Evolutionary conservation across 2,797 vertebrate species (phyloP), one percentile per base, ranked within the genome.

Genomic region (Emys orbicularis): DNA sequence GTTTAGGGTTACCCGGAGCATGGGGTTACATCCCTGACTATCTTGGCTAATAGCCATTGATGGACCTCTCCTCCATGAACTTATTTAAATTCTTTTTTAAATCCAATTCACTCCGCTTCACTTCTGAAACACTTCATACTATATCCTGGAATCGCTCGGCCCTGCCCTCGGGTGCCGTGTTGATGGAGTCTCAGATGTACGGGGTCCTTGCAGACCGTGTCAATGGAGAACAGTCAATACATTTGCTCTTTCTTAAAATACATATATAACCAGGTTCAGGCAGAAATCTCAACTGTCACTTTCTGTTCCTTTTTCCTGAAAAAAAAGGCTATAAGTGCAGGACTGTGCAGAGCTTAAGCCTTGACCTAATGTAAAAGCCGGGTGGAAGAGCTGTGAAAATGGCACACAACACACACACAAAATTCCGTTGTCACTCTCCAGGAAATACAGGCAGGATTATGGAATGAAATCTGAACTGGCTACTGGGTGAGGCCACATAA

Each of bases 291-390:
- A 91, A 96, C 8, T 0, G 83, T 68, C 83, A 83, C 92, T 97
- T 97, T 97, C 95, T 61, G 93, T 97, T 97, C 96, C 96, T 86
- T 82, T 65, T 95, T 96, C 68, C 61, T 49, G 41, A 59, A 79
- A 52, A 12, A 79, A 57, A 53, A 76, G 1, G 0, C 90, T 96
- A 50, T 86, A 65, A 91, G 19, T 2, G 19, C 0, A 0, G 87
- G 52, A 92, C 65, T 87, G 9, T 88, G 92, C 90, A 12, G 5
- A 41, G n/a, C 29, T 72, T 19, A 86, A 68, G n/a, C 53, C 89
- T 77, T 86, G 90, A 94, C 65, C 84, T 93, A 25, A 0, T 34
- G 47, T 76, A 76, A 91, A 87, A 94, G 37, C 54, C 52, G 21
- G 76, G 41, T 80, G 65, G 11, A 52, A 93, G 94, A 91, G 37